Evolutionary conservation across 2,888 invertebrate species (phyloP).

Genomic region (Tenthredo scrophulariae): DNA sequence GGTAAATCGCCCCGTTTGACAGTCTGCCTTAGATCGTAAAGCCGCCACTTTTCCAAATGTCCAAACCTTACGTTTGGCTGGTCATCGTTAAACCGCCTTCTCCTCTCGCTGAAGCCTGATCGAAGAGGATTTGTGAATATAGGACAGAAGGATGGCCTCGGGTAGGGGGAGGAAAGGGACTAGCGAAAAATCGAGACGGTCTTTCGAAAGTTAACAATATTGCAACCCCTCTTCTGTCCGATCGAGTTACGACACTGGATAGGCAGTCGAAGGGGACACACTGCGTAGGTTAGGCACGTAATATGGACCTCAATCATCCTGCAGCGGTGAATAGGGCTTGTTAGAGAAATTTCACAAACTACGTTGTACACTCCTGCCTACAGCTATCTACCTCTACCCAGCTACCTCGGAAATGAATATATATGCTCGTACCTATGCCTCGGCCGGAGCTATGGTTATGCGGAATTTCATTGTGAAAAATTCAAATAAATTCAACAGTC

Average conservation of each 20-base stretch:
- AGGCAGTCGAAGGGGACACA: background rate
- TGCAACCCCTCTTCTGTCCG: slow-evolving; percentile 7
- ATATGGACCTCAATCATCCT: slow-evolving; percentile 42
- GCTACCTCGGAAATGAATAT: background rate
- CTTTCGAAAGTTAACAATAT: slow-evolving; percentile 32
- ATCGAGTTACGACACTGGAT: slow-evolving; percentile 21
- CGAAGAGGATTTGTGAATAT: background rate
- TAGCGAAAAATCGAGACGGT: background rate
- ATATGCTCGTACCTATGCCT: background rate
- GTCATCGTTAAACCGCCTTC: slow-evolving; percentile 11
- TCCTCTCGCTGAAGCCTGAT: background rate
- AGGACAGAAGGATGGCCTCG: background rate
- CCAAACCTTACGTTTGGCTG: slow-evolving; percentile 27
- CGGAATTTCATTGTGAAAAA: slow-evolving; percentile 29
- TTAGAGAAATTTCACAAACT: slow-evolving; percentile 52
- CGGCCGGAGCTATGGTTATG: background rate
- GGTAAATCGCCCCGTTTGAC: slow-evolving; percentile 32
- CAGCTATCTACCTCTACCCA: background rate
- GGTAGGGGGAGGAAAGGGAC: background rate
- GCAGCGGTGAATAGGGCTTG: slow-evolving; percentile 48
- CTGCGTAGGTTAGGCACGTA: slow-evolving; percentile 47
- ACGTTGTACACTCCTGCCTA: background rate
- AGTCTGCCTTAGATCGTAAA: background rate
- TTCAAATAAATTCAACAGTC: slow-evolving; percentile 8
- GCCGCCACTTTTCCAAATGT: slow-evolving; percentile 24